These are phyloP conservation scores for Drosophila macrothrix DNA, from an alignment of 2,888 invertebrate species.

Conservation along the genomic window DNA sequence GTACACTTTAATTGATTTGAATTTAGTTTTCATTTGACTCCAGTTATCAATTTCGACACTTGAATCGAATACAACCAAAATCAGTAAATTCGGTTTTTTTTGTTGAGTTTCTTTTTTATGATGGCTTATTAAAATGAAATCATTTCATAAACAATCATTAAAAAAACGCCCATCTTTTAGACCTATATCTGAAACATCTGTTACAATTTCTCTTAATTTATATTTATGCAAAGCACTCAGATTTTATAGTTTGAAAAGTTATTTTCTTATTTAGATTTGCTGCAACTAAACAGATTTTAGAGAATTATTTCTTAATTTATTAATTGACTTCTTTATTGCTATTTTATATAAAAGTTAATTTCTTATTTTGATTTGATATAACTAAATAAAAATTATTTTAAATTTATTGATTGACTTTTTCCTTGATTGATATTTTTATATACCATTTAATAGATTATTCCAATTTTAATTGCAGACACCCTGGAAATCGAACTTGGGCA, in stretches of 20 bases:
- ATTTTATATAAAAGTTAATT: not conserved
- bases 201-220: not conserved
- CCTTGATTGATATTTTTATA: too few species aligned
- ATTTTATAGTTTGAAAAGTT: not conserved
- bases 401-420: not conserved
- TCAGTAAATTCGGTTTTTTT: not conserved
- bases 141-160: not conserved
- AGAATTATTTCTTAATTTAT: not conserved
- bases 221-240: not conserved
- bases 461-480: slow-evolving; percentile 75
- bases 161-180: too few species aligned
- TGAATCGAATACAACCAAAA: not conserved
- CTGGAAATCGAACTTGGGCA: slow-evolving; percentile 83
- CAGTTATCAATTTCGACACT: not conserved
- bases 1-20: not conserved
- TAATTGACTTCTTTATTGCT: not conserved
- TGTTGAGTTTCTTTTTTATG: not conserved
- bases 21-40: not conserved
- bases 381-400: not conserved
- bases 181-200: too few species aligned
- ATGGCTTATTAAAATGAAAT: not conserved
- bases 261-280: not conserved
- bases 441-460: not conserved
- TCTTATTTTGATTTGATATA: not conserved
- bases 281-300: not conserved